Base-by-base conservation (phyloP, 2,888 invertebrate genomes). In the Artemia sinica region DNA sequence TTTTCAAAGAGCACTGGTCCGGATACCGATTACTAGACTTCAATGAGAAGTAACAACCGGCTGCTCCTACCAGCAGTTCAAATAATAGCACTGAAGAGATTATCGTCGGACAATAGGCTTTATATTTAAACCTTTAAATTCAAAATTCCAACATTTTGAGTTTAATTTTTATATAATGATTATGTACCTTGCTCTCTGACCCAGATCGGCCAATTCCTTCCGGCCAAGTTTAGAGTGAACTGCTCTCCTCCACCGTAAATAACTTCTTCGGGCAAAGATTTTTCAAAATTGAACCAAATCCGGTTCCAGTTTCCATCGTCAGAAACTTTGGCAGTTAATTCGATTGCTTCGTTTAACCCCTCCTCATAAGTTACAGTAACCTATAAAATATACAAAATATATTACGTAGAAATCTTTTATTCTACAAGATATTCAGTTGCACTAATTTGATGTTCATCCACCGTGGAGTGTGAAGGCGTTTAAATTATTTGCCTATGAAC, bases 201-300 rank as follows among this genome's bases (percentile, higher is more conserved):
- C 74, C 74, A 74, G 13, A 74, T 72, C 1, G 74, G 74, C 28
- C 71, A 74, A 65, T 73, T 70, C 1, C 71, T 69, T 13, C 74
- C 74, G 28, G 73, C 71, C 14, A 74, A 70, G 66, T 74, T 72
- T 13, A 74, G 71, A 0, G 73, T 71, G 69, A 71, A 74, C 68
- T 74, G 74, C 70, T 74, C 74, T 2, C 74, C 74, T 2, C 71
- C 72, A 6, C 74, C 74, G 67, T 70, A 74, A n/a, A 74, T 72
- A 48, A 70, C 67, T 67, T 74, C 74, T 5, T 69, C 68, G 2
- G 18, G 8, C 0, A 52, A 13, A 12, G 68, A 28, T 6, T 71
- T 71, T 11, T 67, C 68, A 8, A 70, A 58, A 28, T 71, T 65
- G 8, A 72, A 50, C 52, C 58, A 68, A n/a, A 72, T 69, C 12